Percentiles rank a stretch among this genome's conserved stretches.
phyloP scores from a whole-genome alignment of 2,797 vertebrate genomes.

The Florisuga fusca region DNA sequence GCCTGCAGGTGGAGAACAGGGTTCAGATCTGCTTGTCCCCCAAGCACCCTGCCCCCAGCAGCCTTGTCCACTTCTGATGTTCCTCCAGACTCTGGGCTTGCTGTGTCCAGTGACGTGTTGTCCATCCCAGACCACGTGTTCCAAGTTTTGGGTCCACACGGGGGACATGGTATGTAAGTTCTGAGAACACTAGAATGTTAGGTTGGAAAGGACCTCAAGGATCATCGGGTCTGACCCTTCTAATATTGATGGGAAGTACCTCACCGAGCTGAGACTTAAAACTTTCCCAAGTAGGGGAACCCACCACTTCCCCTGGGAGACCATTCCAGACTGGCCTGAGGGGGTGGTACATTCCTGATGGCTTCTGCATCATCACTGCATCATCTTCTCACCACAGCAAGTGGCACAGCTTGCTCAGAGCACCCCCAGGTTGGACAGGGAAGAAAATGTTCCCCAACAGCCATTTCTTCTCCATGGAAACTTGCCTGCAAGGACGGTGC shows the following conservation, averaged over 20 bases:
- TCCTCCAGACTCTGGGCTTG: neutral
- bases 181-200: no score
- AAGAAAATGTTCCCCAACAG: neutral
- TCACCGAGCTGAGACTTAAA: no score
- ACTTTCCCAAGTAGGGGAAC: no score
- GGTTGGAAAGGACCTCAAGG: no score
- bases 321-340: no score
- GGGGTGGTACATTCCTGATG: neutral
- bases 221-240: no score
- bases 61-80: fast-evolving
- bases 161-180: fast-evolving
- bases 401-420: neutral
- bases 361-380: neutral
- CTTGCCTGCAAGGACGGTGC: neutral
- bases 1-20: no score
- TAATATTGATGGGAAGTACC: no score
- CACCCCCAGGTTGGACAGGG: neutral
- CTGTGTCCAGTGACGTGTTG: neutral
- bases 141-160: neutral
- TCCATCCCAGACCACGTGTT: neutral
- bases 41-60: fast-evolving
- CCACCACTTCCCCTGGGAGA: no score
- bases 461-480: neutral
- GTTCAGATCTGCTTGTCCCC: neutral
- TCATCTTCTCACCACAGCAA: neutral